phyloP scores from a whole-genome alignment of 1,140 invertebrate species.

The Melanaphis sacchari region DNA sequence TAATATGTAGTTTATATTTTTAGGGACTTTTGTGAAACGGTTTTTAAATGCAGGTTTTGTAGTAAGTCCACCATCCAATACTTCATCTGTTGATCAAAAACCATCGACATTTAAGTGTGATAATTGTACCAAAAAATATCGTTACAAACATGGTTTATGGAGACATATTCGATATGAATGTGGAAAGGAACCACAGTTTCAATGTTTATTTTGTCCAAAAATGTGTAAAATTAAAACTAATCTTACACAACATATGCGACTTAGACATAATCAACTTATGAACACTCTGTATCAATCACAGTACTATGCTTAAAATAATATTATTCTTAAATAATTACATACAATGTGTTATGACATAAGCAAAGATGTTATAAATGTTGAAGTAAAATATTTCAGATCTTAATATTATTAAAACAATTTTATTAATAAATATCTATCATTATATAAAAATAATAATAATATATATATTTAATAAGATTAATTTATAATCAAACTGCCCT shows the following conservation, averaged over 20 bases:
- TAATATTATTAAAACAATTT: background rate
- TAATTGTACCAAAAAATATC: constrained; percentile 66
- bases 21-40: constrained; percentile 1
- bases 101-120: constrained; percentile 58
- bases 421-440: background rate
- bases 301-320: background rate
- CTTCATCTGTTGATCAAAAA: constrained; percentile 16
- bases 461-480: background rate
- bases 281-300: background rate
- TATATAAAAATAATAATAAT: background rate
- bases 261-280: constrained; percentile 61
- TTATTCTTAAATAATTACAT: background rate
- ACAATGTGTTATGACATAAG: background rate
- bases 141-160: constrained; percentile 67
- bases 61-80: constrained; percentile 8
- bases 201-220: constrained; percentile 69
- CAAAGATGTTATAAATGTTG: background rate
- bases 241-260: constrained; percentile 64
- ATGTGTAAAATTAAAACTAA: constrained; percentile 68
- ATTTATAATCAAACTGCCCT: too few species aligned
- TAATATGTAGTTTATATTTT: constrained; percentile 40
- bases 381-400: background rate
- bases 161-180: constrained; percentile 66
- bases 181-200: constrained; percentile 68
- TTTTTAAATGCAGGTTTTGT: constrained; percentile 28